phyloP scores from a whole-genome alignment of 92 coral and sea anemone genomes.

The Palythoa heliodiscus region DNA sequence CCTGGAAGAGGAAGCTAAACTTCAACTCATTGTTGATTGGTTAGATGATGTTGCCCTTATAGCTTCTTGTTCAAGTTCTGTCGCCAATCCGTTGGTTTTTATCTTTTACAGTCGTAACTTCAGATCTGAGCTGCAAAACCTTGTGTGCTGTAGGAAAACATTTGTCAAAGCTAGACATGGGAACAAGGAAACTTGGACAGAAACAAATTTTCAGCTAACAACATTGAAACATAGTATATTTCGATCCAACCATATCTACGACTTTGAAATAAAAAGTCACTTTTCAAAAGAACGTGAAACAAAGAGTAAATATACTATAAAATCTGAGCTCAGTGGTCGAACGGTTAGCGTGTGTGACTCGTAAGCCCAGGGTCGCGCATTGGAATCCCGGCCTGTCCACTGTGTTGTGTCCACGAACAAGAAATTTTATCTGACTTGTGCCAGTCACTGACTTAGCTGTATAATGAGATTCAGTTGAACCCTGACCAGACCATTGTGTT shows the following conservation, averaged over 20 bases:
- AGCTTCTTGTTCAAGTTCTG: slow-evolving; percentile 50
- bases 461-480: too few species aligned
- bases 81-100: slow-evolving; percentile 54
- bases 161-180: neutral
- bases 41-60: slow-evolving; percentile 31
- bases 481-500: too few species aligned
- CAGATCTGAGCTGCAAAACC: slow-evolving; percentile 44
- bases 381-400: too few species aligned
- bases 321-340: too few species aligned
- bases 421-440: too few species aligned
- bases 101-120: slow-evolving; percentile 52
- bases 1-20: neutral
- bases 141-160: neutral
- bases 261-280: neutral
- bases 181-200: neutral
- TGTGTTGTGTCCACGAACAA: too few species aligned
- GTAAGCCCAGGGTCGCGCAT: too few species aligned
- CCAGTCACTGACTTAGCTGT: too few species aligned
- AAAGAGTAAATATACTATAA: too few species aligned
- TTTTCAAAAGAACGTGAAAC: too few species aligned
- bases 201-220: neutral
- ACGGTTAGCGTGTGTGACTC: too few species aligned
- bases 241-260: neutral
- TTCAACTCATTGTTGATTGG: neutral
- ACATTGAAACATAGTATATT: neutral